A percentile compares a stretch with the other conserved stretches of the same genome.
These are phyloP conservation scores for Centroberyx gerrardi DNA, from an alignment of 2,797 vertebrate species.

Conservation along the genomic window DNA sequence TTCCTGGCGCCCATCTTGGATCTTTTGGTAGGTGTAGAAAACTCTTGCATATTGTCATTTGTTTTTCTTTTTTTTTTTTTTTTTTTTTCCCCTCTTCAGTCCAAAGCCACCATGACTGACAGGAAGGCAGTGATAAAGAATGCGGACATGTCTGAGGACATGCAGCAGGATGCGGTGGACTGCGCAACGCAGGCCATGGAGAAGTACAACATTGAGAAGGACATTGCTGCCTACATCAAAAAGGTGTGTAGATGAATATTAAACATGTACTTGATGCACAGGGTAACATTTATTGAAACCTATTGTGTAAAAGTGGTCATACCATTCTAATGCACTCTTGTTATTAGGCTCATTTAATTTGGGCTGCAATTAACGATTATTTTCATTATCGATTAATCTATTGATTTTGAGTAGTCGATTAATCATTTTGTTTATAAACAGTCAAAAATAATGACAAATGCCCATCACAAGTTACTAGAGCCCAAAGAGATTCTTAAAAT, in stretches of 20 bases:
- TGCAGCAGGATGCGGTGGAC: constrained; percentile 99
- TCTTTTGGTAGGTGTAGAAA: too few species aligned
- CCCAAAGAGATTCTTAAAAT: too few species aligned
- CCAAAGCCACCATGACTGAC: constrained; percentile 93
- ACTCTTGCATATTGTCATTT: too few species aligned
- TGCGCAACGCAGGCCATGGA: constrained; percentile 99
- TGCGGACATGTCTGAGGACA: constrained; percentile 99
- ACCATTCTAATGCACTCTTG: background rate
- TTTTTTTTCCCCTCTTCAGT: background rate
- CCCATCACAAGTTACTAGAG: too few species aligned
- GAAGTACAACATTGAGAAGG: constrained; percentile 99
- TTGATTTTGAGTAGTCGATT: too few species aligned
- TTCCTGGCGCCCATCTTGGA: too few species aligned
- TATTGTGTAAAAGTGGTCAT: background rate
- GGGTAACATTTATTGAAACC: background rate
- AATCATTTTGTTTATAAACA: too few species aligned
- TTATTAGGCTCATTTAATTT: background rate
- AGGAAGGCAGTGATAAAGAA: constrained; percentile 99
- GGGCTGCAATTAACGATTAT: too few species aligned
- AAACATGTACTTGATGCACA: background rate
- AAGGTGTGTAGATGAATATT: constrained; percentile 84
- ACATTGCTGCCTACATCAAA: constrained; percentile 98
- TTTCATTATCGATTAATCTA: too few species aligned
- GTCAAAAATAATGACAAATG: too few species aligned
- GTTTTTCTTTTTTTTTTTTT: background rate